A percentile compares a stretch with the other conserved stretches of the same genome.
Evolutionary conservation across 1,140 invertebrate species (phyloP).

Genomic region (Neodiprion lecontei): DNA sequence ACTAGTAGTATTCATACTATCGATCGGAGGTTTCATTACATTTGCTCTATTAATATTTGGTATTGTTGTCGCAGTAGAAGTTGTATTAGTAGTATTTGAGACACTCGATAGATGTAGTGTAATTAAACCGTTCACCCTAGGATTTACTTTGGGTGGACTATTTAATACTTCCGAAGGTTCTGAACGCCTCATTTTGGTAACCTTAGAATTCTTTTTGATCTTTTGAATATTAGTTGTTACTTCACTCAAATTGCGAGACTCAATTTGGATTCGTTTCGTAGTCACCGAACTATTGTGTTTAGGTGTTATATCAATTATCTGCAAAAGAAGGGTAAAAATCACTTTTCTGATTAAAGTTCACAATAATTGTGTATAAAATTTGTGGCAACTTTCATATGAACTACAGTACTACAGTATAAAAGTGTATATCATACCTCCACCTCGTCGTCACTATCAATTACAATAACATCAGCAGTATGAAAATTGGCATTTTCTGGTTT

Average conservation of each 20-base stretch:
- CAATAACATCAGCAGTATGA: background rate
- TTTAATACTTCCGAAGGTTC: background rate
- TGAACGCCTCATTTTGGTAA: background rate
- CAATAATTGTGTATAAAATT: background rate
- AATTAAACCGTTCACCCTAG: background rate
- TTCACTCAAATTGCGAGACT: background rate
- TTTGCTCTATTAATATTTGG: background rate
- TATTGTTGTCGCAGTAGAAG: background rate
- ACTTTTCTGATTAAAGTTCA: background rate
- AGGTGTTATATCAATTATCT: background rate
- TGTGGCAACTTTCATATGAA: background rate
- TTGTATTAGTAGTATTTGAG: background rate
- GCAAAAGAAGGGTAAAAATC: background rate
- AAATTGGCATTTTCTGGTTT: background rate
- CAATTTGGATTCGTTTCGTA: background rate
- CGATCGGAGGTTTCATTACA: background rate
- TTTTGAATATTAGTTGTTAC: background rate
- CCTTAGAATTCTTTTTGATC: background rate
- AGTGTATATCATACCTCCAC: background rate
- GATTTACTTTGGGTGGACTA: background rate
- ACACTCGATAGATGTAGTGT: background rate
- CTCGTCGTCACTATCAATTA: background rate
- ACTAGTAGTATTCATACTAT: background rate
- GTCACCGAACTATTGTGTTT: background rate
- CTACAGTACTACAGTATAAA: background rate